These are phyloP conservation scores for Cylloceria caligata DNA, from an alignment of 2,888 invertebrate species.

Conservation along the genomic window DNA sequence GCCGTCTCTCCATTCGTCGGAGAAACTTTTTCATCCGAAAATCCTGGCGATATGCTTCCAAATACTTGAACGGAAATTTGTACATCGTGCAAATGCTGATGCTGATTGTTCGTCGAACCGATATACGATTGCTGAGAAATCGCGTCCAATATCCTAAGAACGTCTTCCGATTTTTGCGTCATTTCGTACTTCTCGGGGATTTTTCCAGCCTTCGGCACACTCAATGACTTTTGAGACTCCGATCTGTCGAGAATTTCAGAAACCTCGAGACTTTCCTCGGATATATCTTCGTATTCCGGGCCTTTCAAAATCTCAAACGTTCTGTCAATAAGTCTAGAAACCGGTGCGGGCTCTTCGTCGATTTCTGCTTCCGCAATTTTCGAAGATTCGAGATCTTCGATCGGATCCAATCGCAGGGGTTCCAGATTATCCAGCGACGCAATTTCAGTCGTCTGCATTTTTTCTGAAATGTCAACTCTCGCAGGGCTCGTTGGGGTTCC, in stretches of 20 bases:
- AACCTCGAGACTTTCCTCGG: slow-evolving; percentile 82
- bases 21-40: slow-evolving; percentile 22
- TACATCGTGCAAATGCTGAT: slow-evolving; percentile 60
- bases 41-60: slow-evolving; percentile 64
- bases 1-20: neutral
- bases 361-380: slow-evolving; percentile 40
- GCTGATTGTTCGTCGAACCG: neutral
- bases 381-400: neutral
- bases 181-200: slow-evolving; percentile 78
- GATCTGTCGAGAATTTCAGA: slow-evolving; percentile 81
- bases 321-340: slow-evolving; percentile 55
- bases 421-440: neutral
- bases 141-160: slow-evolving; percentile 79
- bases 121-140: slow-evolving; percentile 74
- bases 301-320: slow-evolving; percentile 72
- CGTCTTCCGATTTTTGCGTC: slow-evolving; percentile 78
- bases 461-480: neutral
- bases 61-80: slow-evolving; percentile 64
- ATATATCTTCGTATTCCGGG: slow-evolving; percentile 83
- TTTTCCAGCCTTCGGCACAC: slow-evolving; percentile 69
- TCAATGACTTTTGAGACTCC: slow-evolving; percentile 69
- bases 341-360: slow-evolving; percentile 32
- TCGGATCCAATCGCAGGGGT: slow-evolving; percentile 1
- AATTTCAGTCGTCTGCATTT: neutral
- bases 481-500: neutral